Base-by-base conservation (phyloP, 1,140 invertebrate genomes). In the Drosophila bocki region DNA sequence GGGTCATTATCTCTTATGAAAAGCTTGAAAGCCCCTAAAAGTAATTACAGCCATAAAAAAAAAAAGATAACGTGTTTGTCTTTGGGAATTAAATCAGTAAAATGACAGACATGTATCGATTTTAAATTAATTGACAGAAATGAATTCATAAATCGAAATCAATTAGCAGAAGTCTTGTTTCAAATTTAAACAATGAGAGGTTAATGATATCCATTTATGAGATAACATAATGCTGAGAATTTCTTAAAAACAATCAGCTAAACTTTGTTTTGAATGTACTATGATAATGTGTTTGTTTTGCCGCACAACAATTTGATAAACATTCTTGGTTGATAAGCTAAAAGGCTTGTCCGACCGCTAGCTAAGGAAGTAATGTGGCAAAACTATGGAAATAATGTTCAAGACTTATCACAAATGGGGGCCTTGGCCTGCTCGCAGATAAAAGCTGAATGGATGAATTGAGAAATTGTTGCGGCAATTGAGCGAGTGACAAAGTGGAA, bases 391-490 rank as follows among this genome's bases (percentile, higher is more conserved):
- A 35, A 65, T 65, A 68, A 64, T 45, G 26, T 51, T 35, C 19
- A 42, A 37, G 22, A 60, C 45, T 42, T 42, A 72, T 72, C 67
- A 37, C 54, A 51, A 45, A 42, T 19, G 11, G 42, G 42, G 37
- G 44, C 53, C 68, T 72, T 72, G 51, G 69, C 53, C 67, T 59
- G 35, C 69, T 71, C 42, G 5, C 35, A 59, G 69, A 72, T 72
- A 58, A 71, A 45, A 54, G 39, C 22, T 39, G 48, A 29, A 72
- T 71, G 13, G 11, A 72, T 70, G 32, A 22, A 71, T 50, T 50
- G 37, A 50, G 53, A 59, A 72, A 71, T 32, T 51, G 69, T 42
- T 42, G 44, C 15, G 37, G 45, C 67, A 44, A 41, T 63, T 63
- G 58, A 62, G 32, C 15, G 44, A 53, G 12, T 33, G 65, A 70